phyloP scores from a whole-genome alignment of 2,797 vertebrate genomes.

The Taenioides sp. region DNA sequence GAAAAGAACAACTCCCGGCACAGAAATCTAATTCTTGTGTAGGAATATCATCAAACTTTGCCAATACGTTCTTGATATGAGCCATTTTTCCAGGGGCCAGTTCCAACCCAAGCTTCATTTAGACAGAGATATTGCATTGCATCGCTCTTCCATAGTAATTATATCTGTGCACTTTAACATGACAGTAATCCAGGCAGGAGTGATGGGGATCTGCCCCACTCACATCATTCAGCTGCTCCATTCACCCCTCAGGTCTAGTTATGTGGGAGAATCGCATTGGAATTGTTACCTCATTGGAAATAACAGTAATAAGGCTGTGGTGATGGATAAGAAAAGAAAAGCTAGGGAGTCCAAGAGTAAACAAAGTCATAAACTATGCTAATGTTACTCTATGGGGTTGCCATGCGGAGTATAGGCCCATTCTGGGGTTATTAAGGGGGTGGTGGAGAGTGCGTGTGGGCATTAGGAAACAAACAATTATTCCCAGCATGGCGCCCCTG shows the following conservation, averaged over 20 bases:
- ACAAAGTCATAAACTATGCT: constrained; percentile 74
- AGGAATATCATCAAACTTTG: constrained; percentile 65
- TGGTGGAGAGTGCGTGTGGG: constrained; percentile 29
- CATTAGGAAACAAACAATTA: constrained; percentile 26
- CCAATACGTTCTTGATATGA: constrained; percentile 68
- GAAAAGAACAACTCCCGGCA: not conserved
- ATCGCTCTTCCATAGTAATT: constrained; percentile 86
- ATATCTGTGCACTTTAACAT: constrained; percentile 84
- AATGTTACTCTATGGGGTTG: constrained; percentile 56
- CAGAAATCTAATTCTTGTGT: constrained; percentile 43
- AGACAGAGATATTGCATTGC: constrained; percentile 76
- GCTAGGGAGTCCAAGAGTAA: constrained; percentile 61
- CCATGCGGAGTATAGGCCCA: constrained; percentile 38
- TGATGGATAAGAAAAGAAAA: constrained; percentile 82
- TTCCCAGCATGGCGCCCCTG: constrained; percentile 25
- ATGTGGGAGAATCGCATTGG: constrained; percentile 85
- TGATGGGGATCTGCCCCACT: constrained; percentile 86
- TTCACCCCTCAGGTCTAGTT: constrained; percentile 92
- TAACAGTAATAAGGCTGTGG: constrained; percentile 81
- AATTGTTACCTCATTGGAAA: constrained; percentile 87
- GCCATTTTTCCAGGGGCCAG: constrained; percentile 71
- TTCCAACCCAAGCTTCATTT: constrained; percentile 70
- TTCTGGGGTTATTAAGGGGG: constrained; percentile 52
- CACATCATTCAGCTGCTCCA: constrained; percentile 84
- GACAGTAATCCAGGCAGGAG: constrained; percentile 91